A percentile compares a stretch with the other conserved stretches of the same genome.
Conservation (phyloP, 2,888 invertebrate genomes). For the Drosophila hawaiiensis region DNA sequence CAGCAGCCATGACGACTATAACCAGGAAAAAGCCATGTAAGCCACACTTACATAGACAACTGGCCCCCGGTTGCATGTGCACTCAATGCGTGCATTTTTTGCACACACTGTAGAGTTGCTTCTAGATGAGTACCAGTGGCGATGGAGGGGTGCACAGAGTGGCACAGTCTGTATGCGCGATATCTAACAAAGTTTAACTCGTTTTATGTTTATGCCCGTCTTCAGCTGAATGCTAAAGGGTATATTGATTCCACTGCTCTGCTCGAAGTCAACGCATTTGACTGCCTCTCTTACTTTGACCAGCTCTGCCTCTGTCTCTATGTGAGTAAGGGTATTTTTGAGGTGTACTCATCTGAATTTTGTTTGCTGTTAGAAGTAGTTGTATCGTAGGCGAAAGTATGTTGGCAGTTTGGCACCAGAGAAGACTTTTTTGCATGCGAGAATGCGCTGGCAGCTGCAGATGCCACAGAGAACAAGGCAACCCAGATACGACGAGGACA, state of each 20-base stretch:
- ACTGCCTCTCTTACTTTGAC: too few relatives aligned
- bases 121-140: background rate
- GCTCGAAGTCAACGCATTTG: background rate
- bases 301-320: too few relatives aligned
- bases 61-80: slow-evolving; percentile 54
- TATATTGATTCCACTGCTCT: background rate
- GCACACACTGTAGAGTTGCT: slow-evolving; percentile 60
- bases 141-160: background rate
- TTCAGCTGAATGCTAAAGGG: background rate
- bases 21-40: slow-evolving; percentile 67
- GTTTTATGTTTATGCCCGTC: slow-evolving; percentile 47
- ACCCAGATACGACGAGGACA: slow-evolving; percentile 40
- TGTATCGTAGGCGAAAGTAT: slow-evolving; percentile 33
- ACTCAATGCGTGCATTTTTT: slow-evolving; percentile 73
- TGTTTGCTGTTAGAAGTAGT: background rate
- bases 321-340: slow-evolving; percentile 17
- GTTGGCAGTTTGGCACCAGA: slow-evolving; percentile 62
- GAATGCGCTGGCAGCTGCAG: slow-evolving; percentile 61
- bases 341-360: background rate
- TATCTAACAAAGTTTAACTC: slow-evolving; percentile 76
- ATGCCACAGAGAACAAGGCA: slow-evolving; percentile 58
- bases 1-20: slow-evolving; percentile 78
- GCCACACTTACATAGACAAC: slow-evolving; percentile 72
- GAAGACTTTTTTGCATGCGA: slow-evolving; percentile 70
- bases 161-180: slow-evolving; percentile 33